Evolutionary conservation across 2,888 invertebrate genomes (phyloP), one percentile per base, ranked within the genome.

Genomic region (Machimus atricapillus): DNA sequence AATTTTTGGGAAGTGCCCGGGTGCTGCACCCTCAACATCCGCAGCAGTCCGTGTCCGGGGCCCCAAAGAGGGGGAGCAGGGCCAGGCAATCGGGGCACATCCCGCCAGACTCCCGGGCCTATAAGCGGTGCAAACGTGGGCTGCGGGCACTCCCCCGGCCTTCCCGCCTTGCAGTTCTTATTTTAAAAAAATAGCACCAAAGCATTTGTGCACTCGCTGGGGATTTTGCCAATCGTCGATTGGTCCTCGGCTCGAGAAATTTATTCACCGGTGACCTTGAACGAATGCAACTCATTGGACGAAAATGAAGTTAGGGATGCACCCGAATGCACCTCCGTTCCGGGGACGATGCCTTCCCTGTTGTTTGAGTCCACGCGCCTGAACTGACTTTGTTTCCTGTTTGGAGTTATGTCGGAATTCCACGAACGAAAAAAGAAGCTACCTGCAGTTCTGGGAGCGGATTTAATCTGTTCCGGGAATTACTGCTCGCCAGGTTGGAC

Each of bases 1-100:
- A 88, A 88, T 85, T 82, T 43, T 73, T 81, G 81, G 43, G 66
- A 78, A 81, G 56, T 56, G 37, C 27, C 34, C 27, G 66, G 34
- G 0, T 31, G 76, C 76, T 19, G 27, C 66, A 66, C 12, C 66
- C 27, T 19, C 9, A 66, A 66, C 66, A 66, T 66, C 8, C 66
- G 66, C 27, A 66, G 12, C 12, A 66, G 66, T 66, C 19, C 8
- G 5, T 0, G n/a, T n/a, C 7, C 8, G 1, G 52, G 8, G 9
- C 12, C 52, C 52, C 34, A 34, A 34, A 34, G 52, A 23, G 66
- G 14, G 14, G 4, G 4, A n/a, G 16, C n/a, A 31, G 16, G n/a
- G 37, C n/a, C 27, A 46, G 2, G 37, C 16, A 12, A 9, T 9
- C n/a, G 27, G 46, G 58, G n/a, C 81, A 23, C 52, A 81, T 81